Evolutionary conservation across 1,140 invertebrate species (phyloP), one percentile per base, ranked within the genome.

Genomic region (Triops longicaudatus): DNA sequence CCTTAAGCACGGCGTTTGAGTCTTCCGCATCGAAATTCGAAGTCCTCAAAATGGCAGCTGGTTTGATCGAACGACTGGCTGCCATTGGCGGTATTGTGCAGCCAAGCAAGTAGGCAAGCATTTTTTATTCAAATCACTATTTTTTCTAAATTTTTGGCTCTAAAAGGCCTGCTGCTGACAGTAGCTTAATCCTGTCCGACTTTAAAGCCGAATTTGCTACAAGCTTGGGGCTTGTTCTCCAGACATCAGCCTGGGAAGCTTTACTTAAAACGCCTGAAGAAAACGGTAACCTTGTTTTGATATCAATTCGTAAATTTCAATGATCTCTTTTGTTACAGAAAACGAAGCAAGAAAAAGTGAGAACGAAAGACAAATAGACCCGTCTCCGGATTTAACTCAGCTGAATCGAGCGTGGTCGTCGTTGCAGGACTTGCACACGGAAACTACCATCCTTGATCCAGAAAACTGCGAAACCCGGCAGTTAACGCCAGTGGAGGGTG

Each of bases 1-100:
- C 90, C 79, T 83, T 91, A 73, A 90, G 90, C 82, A 88, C 89
- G 31, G 88, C 87, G 1, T 91, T 91, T 81, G 89, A 88, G 1
- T 88, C 87, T 76, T 86, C 89, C 3, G 89, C 90, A 3, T 90
- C 88, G 76, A 91, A 91, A 80, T 90, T 90, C 82, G 89, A 91
- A 81, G 91, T 91, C 83, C 84, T 91, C 10, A 90, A 91, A 79
- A 82, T 91, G 73, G 89, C 87, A 14, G 89, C 90, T 78, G 87
- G 87, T 12, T 87, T 91, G 83, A 86, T 91, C 78, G 90, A 91
- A 50, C 83, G 90, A 72, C 82, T 91, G 26, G 84, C 86, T 27
- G 86, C 87, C 50, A 89, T 91, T 28, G 87, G 89, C 0, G 89
- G 90, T 81, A 83, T 91, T 7, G 88, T 88, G n/a, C 88, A 90